Evolutionary conservation across 2,888 invertebrate species (phyloP).

Genomic region (Aproaerema taeniolella): DNA sequence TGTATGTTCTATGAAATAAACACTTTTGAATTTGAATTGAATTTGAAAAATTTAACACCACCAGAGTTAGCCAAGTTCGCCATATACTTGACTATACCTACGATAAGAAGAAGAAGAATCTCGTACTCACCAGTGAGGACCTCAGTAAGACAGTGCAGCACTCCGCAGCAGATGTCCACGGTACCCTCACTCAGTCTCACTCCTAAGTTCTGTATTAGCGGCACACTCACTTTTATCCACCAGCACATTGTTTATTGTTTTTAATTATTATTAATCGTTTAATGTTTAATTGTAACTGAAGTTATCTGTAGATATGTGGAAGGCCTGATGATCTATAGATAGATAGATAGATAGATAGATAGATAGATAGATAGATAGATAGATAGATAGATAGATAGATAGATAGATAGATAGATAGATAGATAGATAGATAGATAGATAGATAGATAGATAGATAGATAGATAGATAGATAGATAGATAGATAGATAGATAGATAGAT

Average conservation of each 20-base stretch:
- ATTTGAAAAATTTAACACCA: too few species aligned
- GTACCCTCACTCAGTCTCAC: constrained; percentile 38
- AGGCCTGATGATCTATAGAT: background rate
- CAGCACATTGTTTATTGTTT: constrained; percentile 51
- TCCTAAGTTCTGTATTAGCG: constrained; percentile 52
- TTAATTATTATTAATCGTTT: background rate
- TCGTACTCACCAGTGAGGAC: too few species aligned
- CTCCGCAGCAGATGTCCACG: constrained; percentile 42
- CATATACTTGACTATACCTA: too few species aligned
- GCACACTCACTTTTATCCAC: constrained; percentile 61
- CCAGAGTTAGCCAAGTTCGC: too few species aligned
- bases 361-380: constrained; percentile 2
- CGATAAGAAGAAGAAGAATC: too few species aligned
- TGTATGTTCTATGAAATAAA: too few species aligned
- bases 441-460: constrained; percentile 6
- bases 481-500: constrained; percentile 8
- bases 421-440: constrained; percentile 6
- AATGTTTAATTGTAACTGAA: background rate
- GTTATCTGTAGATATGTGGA: too few species aligned
- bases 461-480: constrained; percentile 7
- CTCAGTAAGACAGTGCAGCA: too few species aligned
- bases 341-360: background rate
- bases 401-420: constrained; percentile 1
- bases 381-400: constrained; percentile 3
- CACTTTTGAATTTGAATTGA: too few species aligned